These are phyloP conservation scores for Ptychoptera albimana DNA, from an alignment of 2,888 invertebrate species.

Conservation along the genomic window DNA sequence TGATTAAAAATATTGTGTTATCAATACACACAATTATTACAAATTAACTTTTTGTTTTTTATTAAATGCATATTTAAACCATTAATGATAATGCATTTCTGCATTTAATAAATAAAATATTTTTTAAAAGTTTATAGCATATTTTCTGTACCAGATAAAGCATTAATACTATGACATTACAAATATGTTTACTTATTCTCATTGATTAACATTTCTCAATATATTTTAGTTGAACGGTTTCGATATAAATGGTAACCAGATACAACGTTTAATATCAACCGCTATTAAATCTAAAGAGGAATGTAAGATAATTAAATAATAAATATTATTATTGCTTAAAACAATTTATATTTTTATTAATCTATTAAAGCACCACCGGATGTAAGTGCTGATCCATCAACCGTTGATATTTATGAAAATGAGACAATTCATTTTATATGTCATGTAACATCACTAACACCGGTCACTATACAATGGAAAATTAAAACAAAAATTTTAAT, in stretches of 20 bases:
- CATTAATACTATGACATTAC: no score
- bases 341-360: background rate
- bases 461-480: conserved; percentile 28
- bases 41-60: no score
- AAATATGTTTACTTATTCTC: no score
- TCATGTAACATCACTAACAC: conserved; percentile 43
- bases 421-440: conserved; percentile 38
- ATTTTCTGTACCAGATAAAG: no score
- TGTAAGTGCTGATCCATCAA: conserved; percentile 31
- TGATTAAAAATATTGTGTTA: no score
- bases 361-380: conserved; percentile 35
- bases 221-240: conserved; percentile 40
- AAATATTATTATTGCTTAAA: no score
- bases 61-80: no score
- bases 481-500: conserved; percentile 5
- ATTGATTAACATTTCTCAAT: conserved; percentile 14
- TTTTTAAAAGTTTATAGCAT: no score
- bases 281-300: conserved; percentile 35
- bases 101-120: no score
- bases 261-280: conserved; percentile 46
- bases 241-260: conserved; percentile 41
- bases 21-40: no score
- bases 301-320: no score
- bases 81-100: no score
- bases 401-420: conserved; percentile 17